A percentile compares a stretch with the other conserved stretches of the same genome.
phyloP scores from a whole-genome alignment of 1,140 invertebrate genomes.

The Vanessa atalanta region DNA sequence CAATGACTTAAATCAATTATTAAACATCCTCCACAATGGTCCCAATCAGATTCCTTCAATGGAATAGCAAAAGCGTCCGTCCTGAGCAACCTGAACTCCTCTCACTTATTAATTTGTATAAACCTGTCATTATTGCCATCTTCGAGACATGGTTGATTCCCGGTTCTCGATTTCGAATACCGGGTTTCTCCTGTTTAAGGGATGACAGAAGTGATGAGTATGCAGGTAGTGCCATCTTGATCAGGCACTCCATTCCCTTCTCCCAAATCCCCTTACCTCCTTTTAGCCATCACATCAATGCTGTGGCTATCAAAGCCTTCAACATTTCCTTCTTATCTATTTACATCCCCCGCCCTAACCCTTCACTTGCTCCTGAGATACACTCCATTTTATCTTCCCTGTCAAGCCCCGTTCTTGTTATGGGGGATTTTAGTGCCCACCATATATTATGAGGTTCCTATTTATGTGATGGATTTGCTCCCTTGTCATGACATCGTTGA shows the following conservation, averaged over 20 bases:
- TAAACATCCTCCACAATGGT: conserved; percentile 10
- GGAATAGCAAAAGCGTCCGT: conserved; percentile 16
- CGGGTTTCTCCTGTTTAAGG: conserved; percentile 19
- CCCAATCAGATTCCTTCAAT: conserved; percentile 16
- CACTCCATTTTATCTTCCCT: conserved; percentile 3
- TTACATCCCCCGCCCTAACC: conserved; percentile 9
- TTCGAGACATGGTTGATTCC: conserved; percentile 8
- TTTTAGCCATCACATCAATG: conserved; percentile 10
- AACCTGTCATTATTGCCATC: conserved; percentile 14
- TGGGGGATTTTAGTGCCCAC: conserved; percentile 33
- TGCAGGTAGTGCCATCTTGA: conserved; percentile 18
- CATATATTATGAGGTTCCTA: conserved; percentile 24
- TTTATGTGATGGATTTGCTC: neutral
- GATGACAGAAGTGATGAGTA: conserved; percentile 35
- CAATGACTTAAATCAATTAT: neutral
- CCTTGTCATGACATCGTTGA: conserved; percentile 20
- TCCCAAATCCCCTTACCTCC: conserved; percentile 12
- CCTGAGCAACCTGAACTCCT: conserved; percentile 20
- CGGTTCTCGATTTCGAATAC: conserved; percentile 28
- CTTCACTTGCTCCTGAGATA: neutral
- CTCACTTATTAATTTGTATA: conserved; percentile 8
- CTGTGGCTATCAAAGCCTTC: conserved; percentile 14
- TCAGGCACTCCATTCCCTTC: conserved; percentile 14
- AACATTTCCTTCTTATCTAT: conserved; percentile 16
- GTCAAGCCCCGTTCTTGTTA: conserved; percentile 14